These are phyloP conservation scores for Philereme vetulata DNA, from an alignment of 2,888 invertebrate species.

Conservation along the genomic window DNA sequence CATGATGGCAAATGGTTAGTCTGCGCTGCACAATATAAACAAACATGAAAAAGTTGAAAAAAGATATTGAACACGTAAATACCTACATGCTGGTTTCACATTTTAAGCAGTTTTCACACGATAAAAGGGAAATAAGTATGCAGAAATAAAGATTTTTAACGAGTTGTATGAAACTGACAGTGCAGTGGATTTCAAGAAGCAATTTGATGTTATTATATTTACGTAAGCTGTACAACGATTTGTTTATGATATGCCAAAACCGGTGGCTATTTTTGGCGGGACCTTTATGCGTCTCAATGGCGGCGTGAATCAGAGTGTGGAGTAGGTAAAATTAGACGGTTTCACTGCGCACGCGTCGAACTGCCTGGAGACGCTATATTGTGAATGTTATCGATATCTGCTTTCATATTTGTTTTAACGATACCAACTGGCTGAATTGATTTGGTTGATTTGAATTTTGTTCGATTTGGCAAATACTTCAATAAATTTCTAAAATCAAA, in stretches of 20 bases:
- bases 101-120: slow-evolving; percentile 2
- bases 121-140: slow-evolving; percentile 7
- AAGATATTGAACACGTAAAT: not conserved
- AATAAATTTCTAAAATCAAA: not conserved
- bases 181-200: slow-evolving; percentile 30
- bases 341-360: slow-evolving; percentile 48
- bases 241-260: slow-evolving; percentile 60
- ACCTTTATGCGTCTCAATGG: slow-evolving; percentile 69
- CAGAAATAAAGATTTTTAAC: slow-evolving; percentile 13
- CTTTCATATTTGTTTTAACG: slow-evolving; percentile 25
- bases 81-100: slow-evolving; percentile 5
- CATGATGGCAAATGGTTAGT: slow-evolving; percentile 27
- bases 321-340: slow-evolving; percentile 63
- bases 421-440: not conserved
- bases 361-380: slow-evolving; percentile 29
- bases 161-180: slow-evolving; percentile 22
- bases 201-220: slow-evolving; percentile 30
- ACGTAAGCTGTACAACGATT: slow-evolving; percentile 39
- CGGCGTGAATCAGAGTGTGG: slow-evolving; percentile 60
- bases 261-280: slow-evolving; percentile 55
- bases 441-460: not conserved
- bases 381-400: slow-evolving; percentile 22
- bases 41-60: slow-evolving; percentile 15
- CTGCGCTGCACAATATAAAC: slow-evolving; percentile 3
- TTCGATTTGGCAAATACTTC: not conserved